These are phyloP conservation scores for Octomys mimax DNA, from an alignment of 2,797 vertebrate species.

Conservation along the genomic window DNA sequence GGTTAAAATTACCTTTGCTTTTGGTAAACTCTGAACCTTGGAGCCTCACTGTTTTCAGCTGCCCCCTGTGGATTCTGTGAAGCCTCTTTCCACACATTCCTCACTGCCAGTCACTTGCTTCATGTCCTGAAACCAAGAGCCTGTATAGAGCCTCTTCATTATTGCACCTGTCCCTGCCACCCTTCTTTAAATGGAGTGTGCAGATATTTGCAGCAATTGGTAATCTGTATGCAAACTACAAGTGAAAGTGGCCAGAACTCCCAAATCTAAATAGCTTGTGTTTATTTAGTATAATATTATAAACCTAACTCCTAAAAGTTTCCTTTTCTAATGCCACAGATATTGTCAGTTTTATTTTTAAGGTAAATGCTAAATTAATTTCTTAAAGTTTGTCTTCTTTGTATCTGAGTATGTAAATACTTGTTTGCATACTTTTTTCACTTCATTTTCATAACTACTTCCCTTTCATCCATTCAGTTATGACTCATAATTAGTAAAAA, in stretches of 20 bases:
- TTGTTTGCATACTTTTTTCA: not conserved
- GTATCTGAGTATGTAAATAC: not conserved
- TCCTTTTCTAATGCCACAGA: not conserved
- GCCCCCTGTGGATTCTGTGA: constrained; percentile 86
- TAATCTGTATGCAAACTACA: constrained; percentile 27
- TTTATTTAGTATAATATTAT: not conserved
- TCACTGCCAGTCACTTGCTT: constrained; percentile 86
- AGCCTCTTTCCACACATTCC: constrained; percentile 86
- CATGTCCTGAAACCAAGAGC: constrained; percentile 80
- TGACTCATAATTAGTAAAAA: not conserved
- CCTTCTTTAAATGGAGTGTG: constrained; percentile 45
- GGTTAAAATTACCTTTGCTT: constrained; percentile 89
- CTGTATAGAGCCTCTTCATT: constrained; percentile 47
- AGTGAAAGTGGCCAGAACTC: not conserved
- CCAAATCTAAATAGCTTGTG: not conserved
- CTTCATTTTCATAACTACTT: not conserved
- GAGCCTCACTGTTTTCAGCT: constrained; percentile 85
- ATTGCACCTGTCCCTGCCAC: not conserved
- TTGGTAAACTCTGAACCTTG: constrained; percentile 87
- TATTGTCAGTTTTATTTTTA: not conserved
- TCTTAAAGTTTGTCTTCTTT: not conserved
- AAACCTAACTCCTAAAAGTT: not conserved
- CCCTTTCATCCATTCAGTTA: not conserved
- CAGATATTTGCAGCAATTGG: not conserved
- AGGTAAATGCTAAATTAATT: not conserved